Base-by-base conservation (phyloP, 2,797 vertebrate species). In the Thunnus albacares region DNA sequence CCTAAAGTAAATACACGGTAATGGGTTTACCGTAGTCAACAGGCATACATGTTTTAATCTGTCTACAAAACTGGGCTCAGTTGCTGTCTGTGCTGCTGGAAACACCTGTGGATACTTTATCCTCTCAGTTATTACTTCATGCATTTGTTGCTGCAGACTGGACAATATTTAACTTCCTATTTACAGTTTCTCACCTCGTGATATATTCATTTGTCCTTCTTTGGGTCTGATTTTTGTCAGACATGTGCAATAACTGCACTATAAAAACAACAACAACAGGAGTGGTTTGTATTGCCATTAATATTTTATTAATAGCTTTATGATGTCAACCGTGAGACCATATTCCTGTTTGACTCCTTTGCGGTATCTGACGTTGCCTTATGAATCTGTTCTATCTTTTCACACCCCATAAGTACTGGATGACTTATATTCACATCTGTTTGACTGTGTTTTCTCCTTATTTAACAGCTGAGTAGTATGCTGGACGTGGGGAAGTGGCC, bases 401-500 rank as follows among this genome's bases (percentile, higher is more conserved):
- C 47, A 51, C 18, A 51, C 47, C 18, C 47, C 7, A 0, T 8
- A 9, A 20, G 47, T 9, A 51, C 15, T 59, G 8, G 3, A 49
- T 47, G 35, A 22, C 45, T 28, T 0, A 0, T 28, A 30, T 72
- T 47, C 8, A n/a, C n/a, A 47, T 74, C 52, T 58, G 45, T 65
- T 17, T 33, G 20, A 60, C 6, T 64, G 11, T 82, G 33, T 77
- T 71, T 77, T 83, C 35, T 80, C 26, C 11, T 91, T 41, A 6
- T 74, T 71, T 68, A 67, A 58, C 77, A 88, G 87, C 82, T 76
- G 75, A 89, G 76, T 95, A 98, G 96, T 88, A 99, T 99, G 98
- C 93, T 99, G 95, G 98, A 99, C 95, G 96, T 99, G 93, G 98
- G 97, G 81, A 99, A 99, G 93, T 99, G 98, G 98, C 98, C 98